Percentiles rank a stretch among this genome's conserved stretches.
Conservation (phyloP, 2,888 invertebrate species). For the Fragum sueziense region DNA sequence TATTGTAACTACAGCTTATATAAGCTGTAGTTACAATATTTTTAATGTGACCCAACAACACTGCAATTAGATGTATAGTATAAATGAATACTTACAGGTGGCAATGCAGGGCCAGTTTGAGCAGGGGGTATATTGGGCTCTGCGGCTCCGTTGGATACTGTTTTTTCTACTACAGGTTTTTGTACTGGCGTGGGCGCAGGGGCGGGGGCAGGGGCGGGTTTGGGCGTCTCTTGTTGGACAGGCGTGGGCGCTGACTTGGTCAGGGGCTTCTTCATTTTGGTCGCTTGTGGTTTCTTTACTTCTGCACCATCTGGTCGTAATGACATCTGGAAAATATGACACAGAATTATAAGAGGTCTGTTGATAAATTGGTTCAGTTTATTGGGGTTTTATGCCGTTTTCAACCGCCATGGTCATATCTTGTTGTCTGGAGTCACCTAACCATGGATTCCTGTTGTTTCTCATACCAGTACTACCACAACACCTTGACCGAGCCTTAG, state of each 20-base stretch:
- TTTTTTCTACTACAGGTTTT: constrained; percentile 14
- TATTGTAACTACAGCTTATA: no score
- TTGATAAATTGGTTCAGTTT: no score
- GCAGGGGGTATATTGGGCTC: not conserved
- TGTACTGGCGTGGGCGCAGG: not conserved
- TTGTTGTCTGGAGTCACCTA: no score
- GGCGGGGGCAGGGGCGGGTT: not conserved
- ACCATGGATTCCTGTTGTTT: no score
- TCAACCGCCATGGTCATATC: no score
- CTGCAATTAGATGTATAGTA: not conserved
- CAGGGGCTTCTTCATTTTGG: not conserved
- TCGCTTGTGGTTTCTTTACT: not conserved
- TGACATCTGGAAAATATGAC: not conserved
- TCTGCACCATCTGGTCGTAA: not conserved
- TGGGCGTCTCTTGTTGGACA: not conserved
- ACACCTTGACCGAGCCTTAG: no score
- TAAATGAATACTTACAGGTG: constrained; percentile 57
- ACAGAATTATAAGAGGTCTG: no score
- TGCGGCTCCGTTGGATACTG: not conserved
- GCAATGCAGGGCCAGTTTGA: constrained; percentile 60
- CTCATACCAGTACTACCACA: no score
- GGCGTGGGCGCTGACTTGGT: not conserved
- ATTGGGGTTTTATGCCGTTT: no score
- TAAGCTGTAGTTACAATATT: no score
- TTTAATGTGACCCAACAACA: no score